These are phyloP conservation scores for Cynopterus brachyotis DNA, from an alignment of 2,113 vertebrate genomes.

Conservation along the genomic window DNA sequence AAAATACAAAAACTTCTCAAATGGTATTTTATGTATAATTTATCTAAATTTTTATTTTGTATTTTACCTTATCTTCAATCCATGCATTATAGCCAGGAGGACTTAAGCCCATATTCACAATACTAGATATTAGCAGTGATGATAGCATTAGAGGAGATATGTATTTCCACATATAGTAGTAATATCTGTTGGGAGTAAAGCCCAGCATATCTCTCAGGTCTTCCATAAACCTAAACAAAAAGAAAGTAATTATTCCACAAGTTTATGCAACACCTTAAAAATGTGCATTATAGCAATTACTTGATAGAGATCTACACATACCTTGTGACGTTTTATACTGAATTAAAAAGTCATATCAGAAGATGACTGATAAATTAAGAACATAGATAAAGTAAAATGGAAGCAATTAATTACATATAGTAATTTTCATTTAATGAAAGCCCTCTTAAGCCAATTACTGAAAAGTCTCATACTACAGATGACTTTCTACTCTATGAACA, in stretches of 20 bases:
- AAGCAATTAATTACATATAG: no score
- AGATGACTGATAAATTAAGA: background rate
- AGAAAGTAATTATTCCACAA: constrained; percentile 3
- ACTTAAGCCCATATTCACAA: constrained; percentile 92
- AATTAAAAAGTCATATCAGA: background rate
- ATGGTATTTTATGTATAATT: background rate
- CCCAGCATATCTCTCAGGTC: constrained; percentile 98
- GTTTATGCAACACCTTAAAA: background rate
- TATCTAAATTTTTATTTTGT: background rate
- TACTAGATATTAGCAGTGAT: constrained; percentile 88
- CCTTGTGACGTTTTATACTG: background rate
- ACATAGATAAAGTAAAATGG: background rate
- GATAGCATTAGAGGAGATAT: constrained; percentile 92
- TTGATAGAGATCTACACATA: background rate
- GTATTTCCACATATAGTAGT: constrained; percentile 99
- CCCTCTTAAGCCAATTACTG: background rate
- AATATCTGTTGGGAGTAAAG: constrained; percentile 92
- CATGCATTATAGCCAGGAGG: constrained; percentile 96
- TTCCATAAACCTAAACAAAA: constrained; percentile 93
- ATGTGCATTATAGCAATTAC: background rate
- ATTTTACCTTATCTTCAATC: constrained; percentile 92
- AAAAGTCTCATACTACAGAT: background rate
- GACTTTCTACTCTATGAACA: background rate
- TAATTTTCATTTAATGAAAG: background rate
- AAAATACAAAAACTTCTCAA: background rate